phyloP scores from a whole-genome alignment of 2,888 invertebrate species.

The Napeogenes sylphis region DNA sequence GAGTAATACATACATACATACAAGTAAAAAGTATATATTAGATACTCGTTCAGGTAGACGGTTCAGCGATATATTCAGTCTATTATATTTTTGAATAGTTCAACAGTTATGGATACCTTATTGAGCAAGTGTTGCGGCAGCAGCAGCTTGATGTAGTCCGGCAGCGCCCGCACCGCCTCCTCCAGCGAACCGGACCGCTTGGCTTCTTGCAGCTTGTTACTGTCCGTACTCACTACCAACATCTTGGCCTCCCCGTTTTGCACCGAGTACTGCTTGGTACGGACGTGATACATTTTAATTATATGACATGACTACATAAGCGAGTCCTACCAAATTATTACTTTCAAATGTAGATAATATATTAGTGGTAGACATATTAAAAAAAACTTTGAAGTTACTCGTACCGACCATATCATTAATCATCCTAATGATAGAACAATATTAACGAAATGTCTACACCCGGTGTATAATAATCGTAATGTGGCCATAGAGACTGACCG shows the following conservation, averaged over 20 bases:
- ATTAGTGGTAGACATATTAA: no score
- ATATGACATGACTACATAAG: background rate
- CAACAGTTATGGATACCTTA: slow-evolving; percentile 44
- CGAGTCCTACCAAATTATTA: background rate
- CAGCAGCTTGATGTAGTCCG: slow-evolving; percentile 68
- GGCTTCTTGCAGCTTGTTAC: slow-evolving; percentile 59
- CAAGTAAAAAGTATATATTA: no score
- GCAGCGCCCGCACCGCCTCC: slow-evolving; percentile 66
- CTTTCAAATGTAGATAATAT: background rate
- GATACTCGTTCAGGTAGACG: no score
- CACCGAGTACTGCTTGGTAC: slow-evolving; percentile 58
- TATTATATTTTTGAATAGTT: no score
- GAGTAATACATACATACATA: no score
- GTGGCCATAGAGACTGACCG: slow-evolving; percentile 43
- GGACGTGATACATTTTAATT: background rate
- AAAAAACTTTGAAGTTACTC: no score
- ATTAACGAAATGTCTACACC: no score
- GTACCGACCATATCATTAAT: no score
- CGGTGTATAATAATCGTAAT: no score
- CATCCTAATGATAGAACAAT: no score
- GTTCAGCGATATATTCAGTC: background rate
- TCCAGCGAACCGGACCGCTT: slow-evolving; percentile 58
- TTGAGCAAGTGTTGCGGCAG: slow-evolving; percentile 64
- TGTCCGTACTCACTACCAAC: slow-evolving; percentile 66
- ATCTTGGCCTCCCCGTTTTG: slow-evolving; percentile 72